Conservation (phyloP, 2,797 vertebrate species). For the Allobates femoralis region DNA sequence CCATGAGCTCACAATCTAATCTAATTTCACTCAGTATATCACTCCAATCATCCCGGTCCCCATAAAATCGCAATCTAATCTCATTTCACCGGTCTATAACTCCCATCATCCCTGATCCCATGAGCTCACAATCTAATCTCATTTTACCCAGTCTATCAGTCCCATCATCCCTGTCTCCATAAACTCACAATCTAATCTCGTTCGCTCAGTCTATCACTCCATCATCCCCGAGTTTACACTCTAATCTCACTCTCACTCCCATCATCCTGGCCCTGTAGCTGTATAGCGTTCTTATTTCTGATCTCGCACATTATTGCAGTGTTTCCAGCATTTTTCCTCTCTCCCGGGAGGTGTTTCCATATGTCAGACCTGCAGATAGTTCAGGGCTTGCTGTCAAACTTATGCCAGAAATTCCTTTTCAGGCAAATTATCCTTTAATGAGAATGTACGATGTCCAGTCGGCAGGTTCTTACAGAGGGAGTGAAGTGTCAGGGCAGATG, state of each 20-base stretch:
- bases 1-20: background rate
- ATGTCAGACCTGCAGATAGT: background rate
- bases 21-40: background rate
- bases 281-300: no score
- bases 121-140: no score
- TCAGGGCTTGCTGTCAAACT: background rate
- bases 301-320: background rate
- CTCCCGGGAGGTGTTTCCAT: background rate
- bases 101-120: no score
- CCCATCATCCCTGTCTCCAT: no score
- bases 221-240: no score
- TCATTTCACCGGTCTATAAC: no score
- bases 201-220: no score
- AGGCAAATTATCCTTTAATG: slow-evolving; percentile 16
- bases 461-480: background rate
- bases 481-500: background rate
- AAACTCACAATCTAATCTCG: no score
- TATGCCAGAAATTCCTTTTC: slow-evolving; percentile 37
- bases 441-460: background rate
- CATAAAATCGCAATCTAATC: no score
- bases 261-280: background rate
- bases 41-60: no score
- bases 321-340: slow-evolving; percentile 24
- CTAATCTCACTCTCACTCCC: no score
- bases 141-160: no score